Percentiles rank a stretch among this genome's conserved stretches.
Conservation (phyloP, 2,113 vertebrate species). For the Calyptommatus sinebrachiatus region DNA sequence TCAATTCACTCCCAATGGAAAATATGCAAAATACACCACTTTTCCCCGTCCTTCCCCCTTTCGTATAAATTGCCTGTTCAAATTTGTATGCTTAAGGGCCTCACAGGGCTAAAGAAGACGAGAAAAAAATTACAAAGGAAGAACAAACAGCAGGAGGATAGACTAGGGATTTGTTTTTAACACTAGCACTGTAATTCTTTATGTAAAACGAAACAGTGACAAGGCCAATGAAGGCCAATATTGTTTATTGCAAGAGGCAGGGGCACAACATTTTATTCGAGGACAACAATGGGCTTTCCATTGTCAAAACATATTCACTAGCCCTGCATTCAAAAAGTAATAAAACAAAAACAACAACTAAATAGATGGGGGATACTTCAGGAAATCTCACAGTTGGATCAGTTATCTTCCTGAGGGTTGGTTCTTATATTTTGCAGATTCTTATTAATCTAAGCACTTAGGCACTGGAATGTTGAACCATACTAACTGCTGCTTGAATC, state of each 20-base stretch:
- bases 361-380: background rate
- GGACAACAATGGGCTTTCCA: too few species aligned
- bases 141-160: slow-evolving; percentile 25
- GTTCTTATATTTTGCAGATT: background rate
- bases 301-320: background rate
- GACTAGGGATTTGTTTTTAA: slow-evolving; percentile 19
- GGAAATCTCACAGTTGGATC: too few species aligned
- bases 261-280: too few species aligned
- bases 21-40: slow-evolving; percentile 39
- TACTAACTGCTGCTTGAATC: background rate
- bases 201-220: background rate
- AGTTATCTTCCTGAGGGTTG: background rate
- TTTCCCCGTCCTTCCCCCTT: slow-evolving; percentile 1
- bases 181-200: slow-evolving; percentile 16
- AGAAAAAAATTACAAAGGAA: background rate
- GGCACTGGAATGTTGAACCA: background rate
- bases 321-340: background rate
- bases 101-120: slow-evolving; percentile 20
- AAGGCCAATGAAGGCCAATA: background rate
- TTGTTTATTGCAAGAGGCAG: background rate
- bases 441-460: background rate
- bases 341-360: background rate
- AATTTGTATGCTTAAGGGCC: slow-evolving; percentile 5
- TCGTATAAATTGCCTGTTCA: slow-evolving; percentile 41
- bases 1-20: slow-evolving; percentile 34